These are phyloP conservation scores for Sylvietta virens DNA, from an alignment of 2,113 vertebrate genomes.

Conservation along the genomic window DNA sequence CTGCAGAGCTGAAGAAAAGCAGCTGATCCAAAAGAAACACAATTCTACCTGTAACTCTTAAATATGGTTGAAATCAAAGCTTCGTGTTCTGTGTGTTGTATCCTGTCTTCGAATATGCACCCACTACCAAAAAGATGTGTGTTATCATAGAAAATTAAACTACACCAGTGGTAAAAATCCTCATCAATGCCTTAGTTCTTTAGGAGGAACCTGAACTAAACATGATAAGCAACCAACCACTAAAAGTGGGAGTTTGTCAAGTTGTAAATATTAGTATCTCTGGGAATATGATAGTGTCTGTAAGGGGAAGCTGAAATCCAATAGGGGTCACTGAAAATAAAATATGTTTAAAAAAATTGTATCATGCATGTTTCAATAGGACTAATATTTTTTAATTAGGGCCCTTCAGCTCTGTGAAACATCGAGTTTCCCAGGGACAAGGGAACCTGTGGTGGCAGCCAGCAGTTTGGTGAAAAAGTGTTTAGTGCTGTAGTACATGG, in stretches of 20 bases:
- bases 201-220: neutral
- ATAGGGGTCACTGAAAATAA: neutral
- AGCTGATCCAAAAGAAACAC: constrained; percentile 12
- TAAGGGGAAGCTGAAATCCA: neutral
- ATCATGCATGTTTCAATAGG: neutral
- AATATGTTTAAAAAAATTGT: neutral
- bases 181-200: neutral
- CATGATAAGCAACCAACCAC: neutral
- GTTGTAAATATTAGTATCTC: neutral
- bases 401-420: neutral
- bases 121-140: neutral
- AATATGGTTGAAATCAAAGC: neutral
- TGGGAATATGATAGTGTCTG: neutral
- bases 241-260: neutral
- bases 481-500: neutral
- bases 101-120: neutral
- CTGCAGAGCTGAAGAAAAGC: neutral
- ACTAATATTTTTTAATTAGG: neutral
- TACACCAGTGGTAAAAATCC: neutral
- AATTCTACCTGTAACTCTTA: neutral
- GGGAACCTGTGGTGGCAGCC: neutral
- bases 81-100: neutral
- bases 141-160: neutral
- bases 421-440: neutral
- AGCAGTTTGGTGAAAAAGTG: neutral